A percentile compares a stretch with the other conserved stretches of the same genome.
Conservation (phyloP, 2,797 vertebrate species). For the Syngnathus rostellatus region DNA sequence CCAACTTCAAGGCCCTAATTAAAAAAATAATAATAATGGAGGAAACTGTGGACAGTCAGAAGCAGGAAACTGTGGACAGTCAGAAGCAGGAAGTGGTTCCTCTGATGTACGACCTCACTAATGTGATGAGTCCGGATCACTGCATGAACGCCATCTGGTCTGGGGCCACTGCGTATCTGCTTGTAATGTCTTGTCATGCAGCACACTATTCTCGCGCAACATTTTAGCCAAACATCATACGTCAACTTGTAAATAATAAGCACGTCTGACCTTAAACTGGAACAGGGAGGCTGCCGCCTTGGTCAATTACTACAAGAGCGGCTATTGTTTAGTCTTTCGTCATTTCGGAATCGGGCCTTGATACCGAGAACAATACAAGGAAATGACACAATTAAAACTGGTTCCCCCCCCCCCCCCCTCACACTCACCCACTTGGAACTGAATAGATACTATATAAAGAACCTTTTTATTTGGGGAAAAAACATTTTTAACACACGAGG, state of each 20-base stretch:
- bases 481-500: not conserved
- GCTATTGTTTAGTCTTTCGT: conserved; percentile 37
- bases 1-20: not conserved
- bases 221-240: conserved; percentile 4
- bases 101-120: conserved; percentile 52
- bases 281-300: not conserved
- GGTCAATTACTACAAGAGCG: conserved; percentile 29
- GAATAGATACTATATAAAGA: conserved; percentile 5
- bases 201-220: conserved; percentile 12
- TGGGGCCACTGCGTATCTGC: conserved; percentile 15
- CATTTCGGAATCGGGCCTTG: conserved; percentile 22
- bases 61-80: conserved; percentile 23
- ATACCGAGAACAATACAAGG: conserved; percentile 48
- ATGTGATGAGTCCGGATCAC: conserved; percentile 33
- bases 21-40: not conserved
- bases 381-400: conserved; percentile 35
- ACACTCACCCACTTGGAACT: not conserved
- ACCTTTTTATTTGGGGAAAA: not conserved
- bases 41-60: conserved; percentile 15
- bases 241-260: not conserved
- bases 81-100: conserved; percentile 15
- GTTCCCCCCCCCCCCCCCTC: conserved; percentile 10
- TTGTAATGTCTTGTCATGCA: conserved; percentile 14
- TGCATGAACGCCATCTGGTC: conserved; percentile 38
- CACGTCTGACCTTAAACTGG: not conserved